Percentiles rank a stretch among this genome's conserved stretches.
phyloP scores from a whole-genome alignment of 1,140 invertebrate genomes.

The Oncopodura yosiiana region DNA sequence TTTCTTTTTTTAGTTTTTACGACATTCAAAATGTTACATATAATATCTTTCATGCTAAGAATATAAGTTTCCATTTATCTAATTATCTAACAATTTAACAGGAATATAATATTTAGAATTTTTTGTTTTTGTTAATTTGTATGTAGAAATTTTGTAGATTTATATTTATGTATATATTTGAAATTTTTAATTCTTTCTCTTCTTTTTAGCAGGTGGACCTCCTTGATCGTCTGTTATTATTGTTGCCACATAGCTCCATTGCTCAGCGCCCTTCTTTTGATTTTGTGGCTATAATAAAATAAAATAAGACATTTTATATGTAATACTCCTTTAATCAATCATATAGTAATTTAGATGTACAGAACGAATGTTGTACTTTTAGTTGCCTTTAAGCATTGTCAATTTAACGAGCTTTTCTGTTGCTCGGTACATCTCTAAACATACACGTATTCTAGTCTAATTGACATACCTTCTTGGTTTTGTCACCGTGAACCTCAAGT shows the following conservation, averaged over 20 bases:
- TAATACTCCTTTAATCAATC: not conserved
- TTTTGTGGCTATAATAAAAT: not conserved
- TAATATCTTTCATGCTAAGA: no score
- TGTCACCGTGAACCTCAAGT: constrained; percentile 17
- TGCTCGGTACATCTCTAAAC: no score
- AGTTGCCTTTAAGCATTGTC: no score
- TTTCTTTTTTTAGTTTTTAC: no score
- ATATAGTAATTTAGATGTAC: not conserved
- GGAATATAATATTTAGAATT: no score
- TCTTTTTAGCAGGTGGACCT: constrained; percentile 6
- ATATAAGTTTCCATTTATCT: no score
- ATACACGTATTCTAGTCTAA: not conserved
- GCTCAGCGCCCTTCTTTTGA: constrained; percentile 2
- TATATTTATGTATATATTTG: not conserved
- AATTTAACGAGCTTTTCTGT: no score
- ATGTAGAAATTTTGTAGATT: not conserved
- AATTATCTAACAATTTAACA: no score
- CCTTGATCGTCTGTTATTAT: constrained; percentile 1
- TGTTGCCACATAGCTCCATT: constrained; percentile 28
- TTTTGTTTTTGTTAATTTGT: no score
- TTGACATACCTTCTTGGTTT: constrained; percentile 22
- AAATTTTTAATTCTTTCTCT: constrained; percentile 20
- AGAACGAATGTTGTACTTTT: no score
- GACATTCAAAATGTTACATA: no score
- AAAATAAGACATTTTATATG: not conserved